Evolutionary conservation across 2,113 vertebrate genomes (phyloP).

Genomic region (Albula goreensis): DNA sequence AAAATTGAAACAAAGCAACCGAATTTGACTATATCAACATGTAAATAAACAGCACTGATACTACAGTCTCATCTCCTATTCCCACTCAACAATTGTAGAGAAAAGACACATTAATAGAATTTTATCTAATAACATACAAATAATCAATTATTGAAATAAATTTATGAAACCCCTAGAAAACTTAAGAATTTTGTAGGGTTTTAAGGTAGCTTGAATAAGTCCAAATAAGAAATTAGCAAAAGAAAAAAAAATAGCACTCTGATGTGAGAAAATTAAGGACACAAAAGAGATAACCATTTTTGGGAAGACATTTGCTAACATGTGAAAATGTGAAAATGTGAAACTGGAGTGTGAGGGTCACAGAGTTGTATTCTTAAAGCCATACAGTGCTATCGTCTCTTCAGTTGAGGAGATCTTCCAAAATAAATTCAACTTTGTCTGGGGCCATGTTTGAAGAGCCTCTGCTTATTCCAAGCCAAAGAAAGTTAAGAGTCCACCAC

Average conservation of each 20-base stretch:
- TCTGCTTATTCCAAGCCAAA: constrained; percentile 20
- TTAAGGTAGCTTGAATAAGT: too few relatives aligned
- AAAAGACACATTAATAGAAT: too few relatives aligned
- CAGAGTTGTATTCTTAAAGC: neutral
- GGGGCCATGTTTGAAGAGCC: constrained; percentile 14
- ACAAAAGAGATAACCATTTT: neutral
- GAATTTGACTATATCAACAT: too few relatives aligned
- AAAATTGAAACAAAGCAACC: too few relatives aligned
- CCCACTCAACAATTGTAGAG: too few relatives aligned
- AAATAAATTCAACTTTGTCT: constrained; percentile 31
- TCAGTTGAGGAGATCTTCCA: constrained; percentile 24
- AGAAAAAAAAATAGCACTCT: neutral
- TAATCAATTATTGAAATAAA: too few relatives aligned
- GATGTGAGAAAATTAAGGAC: neutral
- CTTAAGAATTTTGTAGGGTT: neutral
- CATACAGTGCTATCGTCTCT: constrained; percentile 1
- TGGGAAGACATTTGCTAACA: neutral
- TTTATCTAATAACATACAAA: too few relatives aligned
- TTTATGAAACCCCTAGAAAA: too few relatives aligned
- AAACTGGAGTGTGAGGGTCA: neutral
- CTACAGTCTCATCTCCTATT: too few relatives aligned
- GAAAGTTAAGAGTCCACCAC: neutral
- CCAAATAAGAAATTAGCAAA: neutral
- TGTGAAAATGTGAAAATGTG: neutral
- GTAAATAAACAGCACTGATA: too few relatives aligned